Percentiles rank a stretch among this genome's conserved stretches.
Conservation (phyloP, 2,113 vertebrate genomes). For the Chaetodon auriga region DNA sequence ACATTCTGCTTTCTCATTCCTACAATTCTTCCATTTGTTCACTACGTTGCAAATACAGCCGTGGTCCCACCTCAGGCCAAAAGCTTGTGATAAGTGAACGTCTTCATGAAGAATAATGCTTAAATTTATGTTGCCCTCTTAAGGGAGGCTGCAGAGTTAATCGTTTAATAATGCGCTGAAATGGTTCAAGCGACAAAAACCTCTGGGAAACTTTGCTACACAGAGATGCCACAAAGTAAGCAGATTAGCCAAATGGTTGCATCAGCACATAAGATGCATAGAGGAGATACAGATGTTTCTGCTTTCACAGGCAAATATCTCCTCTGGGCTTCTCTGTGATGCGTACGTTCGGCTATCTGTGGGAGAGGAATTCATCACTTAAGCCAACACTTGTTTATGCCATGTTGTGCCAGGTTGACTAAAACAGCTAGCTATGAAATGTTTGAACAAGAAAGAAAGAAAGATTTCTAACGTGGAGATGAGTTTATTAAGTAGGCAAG, state of each 20-base stretch:
- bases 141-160: neutral
- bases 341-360: slow-evolving; percentile 33
- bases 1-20: slow-evolving; percentile 9
- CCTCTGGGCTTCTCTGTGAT: slow-evolving; percentile 41
- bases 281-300: slow-evolving; percentile 60
- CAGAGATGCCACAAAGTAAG: slow-evolving; percentile 44
- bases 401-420: neutral
- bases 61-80: slow-evolving; percentile 18
- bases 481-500: neutral
- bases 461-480: neutral
- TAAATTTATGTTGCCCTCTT: slow-evolving; percentile 27
- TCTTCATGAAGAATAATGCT: slow-evolving; percentile 37
- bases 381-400: slow-evolving; percentile 4
- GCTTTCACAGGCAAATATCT: slow-evolving; percentile 52
- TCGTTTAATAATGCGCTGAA: slow-evolving; percentile 2
- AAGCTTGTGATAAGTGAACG: slow-evolving; percentile 21
- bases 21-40: slow-evolving; percentile 7
- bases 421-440: neutral
- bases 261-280: slow-evolving; percentile 58
- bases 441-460: neutral
- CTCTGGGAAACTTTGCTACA: slow-evolving; percentile 17
- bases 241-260: slow-evolving; percentile 56
- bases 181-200: slow-evolving; percentile 29
- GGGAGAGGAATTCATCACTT: slow-evolving; percentile 16
- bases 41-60: neutral